Evolutionary conservation across 1,140 invertebrate genomes (phyloP).

Genomic region (Zaprionus camerounensis): DNA sequence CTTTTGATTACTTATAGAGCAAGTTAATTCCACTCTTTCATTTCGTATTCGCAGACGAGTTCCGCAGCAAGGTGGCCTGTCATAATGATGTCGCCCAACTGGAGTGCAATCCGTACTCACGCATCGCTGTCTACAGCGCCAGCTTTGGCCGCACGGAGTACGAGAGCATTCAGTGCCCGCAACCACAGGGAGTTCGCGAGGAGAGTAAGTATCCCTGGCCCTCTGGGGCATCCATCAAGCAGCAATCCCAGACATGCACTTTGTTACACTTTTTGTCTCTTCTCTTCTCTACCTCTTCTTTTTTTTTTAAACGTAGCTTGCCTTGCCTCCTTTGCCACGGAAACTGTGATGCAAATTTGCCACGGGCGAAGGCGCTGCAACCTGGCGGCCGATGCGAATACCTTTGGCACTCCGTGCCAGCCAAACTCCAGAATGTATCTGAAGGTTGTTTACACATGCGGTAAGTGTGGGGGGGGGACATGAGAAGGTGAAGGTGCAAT

Average conservation of each 20-base stretch:
- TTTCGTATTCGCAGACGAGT: conserved; percentile 90
- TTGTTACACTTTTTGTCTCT: conserved; percentile 7
- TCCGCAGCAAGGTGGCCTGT: conserved; percentile 95
- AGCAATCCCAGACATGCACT: neutral
- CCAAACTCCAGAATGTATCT: conserved; percentile 94
- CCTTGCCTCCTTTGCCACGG: conserved; percentile 93
- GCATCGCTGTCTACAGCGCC: conserved; percentile 95
- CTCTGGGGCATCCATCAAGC: conserved; percentile 35
- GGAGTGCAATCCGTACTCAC: conserved; percentile 91
- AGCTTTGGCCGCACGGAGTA: conserved; percentile 95
- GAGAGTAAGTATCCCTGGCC: conserved; percentile 88
- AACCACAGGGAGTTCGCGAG: conserved; percentile 92
- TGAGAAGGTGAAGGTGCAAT: conserved; percentile 4
- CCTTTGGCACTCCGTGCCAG: conserved; percentile 94
- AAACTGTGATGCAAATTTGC: conserved; percentile 94
- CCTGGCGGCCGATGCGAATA: conserved; percentile 91
- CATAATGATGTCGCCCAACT: conserved; percentile 94
- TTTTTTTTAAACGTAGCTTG: conserved; percentile 88
- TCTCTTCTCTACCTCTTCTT: conserved; percentile 9
- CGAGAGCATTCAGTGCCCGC: conserved; percentile 94
- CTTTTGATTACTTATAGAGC: neutral
- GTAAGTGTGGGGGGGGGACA: conserved; percentile 87
- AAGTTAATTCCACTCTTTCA: conserved; percentile 57
- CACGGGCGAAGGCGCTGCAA: conserved; percentile 94
- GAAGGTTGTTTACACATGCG: conserved; percentile 96